A percentile compares a stretch with the other conserved stretches of the same genome.
phyloP scores from a whole-genome alignment of 2,113 vertebrate species.

The Pituophis catenifer region DNA sequence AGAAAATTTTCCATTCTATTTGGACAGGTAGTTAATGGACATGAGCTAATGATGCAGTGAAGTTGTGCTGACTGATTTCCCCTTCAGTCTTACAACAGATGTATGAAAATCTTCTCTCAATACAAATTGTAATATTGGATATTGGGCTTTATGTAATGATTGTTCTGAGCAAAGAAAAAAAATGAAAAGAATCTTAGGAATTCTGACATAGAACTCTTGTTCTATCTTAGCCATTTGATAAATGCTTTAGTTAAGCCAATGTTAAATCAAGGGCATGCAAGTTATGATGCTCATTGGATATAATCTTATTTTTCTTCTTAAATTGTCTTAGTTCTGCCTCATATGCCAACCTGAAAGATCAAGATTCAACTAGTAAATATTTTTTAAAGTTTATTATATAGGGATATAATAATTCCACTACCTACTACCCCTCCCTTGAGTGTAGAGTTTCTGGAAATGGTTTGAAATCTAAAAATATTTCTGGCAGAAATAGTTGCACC shows the following conservation, averaged over 20 bases:
- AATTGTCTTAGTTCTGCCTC: neutral
- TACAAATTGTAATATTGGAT: neutral
- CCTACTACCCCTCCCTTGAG: conserved; percentile 31
- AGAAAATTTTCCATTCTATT: neutral
- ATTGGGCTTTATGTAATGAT: neutral
- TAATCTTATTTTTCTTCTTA: neutral
- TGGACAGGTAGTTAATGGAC: neutral
- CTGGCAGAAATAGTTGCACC: conserved; percentile 71
- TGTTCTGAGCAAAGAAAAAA: neutral
- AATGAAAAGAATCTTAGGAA: neutral
- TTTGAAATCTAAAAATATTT: conserved; percentile 74
- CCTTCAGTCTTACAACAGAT: neutral
- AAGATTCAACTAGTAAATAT: conserved; percentile 41
- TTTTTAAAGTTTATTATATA: conserved; percentile 38
- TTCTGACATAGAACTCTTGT: neutral
- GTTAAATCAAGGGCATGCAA: neutral
- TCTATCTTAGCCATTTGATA: neutral
- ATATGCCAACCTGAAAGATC: neutral
- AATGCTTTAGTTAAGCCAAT: neutral
- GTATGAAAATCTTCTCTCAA: neutral
- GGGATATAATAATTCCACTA: conserved; percentile 55
- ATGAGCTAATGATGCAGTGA: neutral
- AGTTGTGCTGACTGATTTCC: neutral
- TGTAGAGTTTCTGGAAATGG: conserved; percentile 63
- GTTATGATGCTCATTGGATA: neutral